A percentile compares a stretch with the other conserved stretches of the same genome.
Conservation (phyloP, 2,113 vertebrate genomes). For the Gymnarchus niloticus region DNA sequence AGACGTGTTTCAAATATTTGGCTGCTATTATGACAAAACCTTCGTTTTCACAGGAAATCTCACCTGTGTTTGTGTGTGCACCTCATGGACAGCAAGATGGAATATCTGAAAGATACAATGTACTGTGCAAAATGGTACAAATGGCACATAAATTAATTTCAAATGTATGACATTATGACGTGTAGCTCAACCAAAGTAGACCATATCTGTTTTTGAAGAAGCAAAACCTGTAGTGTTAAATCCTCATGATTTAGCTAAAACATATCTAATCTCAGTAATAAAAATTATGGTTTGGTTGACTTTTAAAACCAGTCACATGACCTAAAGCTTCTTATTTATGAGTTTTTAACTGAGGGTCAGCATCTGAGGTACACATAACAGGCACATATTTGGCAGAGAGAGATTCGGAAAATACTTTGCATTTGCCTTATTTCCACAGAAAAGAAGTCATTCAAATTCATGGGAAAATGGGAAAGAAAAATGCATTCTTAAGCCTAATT, state of each 20-base stretch:
- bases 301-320: background rate
- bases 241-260: background rate
- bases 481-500: too few species aligned
- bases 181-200: background rate
- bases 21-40: background rate
- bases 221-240: background rate
- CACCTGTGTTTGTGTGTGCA: too few species aligned
- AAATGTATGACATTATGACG: background rate
- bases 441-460: too few species aligned
- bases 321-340: background rate
- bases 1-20: background rate
- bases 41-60: too few species aligned
- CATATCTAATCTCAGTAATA: background rate
- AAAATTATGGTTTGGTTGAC: background rate
- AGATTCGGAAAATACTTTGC: background rate
- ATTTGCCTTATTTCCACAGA: background rate
- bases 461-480: too few species aligned
- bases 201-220: background rate
- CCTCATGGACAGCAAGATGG: too few species aligned
- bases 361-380: background rate
- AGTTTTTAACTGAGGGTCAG: background rate
- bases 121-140: too few species aligned
- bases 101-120: too few species aligned
- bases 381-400: background rate
- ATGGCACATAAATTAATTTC: too few species aligned